Evolutionary conservation across 2,113 vertebrate species (phyloP).

Genomic region (Gallinago jamesoni): DNA sequence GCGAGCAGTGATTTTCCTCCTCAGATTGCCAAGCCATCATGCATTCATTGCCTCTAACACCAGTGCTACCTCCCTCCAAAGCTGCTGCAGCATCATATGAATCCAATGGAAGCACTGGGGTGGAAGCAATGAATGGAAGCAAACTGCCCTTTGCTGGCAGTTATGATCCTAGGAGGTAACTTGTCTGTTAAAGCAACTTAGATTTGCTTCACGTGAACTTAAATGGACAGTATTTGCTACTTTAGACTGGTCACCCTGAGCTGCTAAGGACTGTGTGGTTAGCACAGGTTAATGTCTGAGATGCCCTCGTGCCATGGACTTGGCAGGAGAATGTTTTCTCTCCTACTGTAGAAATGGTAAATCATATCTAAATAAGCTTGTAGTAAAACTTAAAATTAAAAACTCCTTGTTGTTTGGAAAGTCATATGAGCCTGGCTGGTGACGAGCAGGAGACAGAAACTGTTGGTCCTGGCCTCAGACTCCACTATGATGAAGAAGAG

Average conservation of each 20-base stretch:
- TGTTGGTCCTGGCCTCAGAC: neutral
- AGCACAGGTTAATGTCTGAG: neutral
- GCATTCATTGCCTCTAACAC: fast-evolving
- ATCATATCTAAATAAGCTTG: neutral
- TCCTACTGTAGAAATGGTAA: neutral
- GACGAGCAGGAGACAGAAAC: neutral
- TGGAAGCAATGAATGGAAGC: neutral
- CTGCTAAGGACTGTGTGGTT: neutral
- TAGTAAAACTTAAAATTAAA: neutral
- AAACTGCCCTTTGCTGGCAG: neutral
- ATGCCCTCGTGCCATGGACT: neutral
- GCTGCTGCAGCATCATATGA: neutral
- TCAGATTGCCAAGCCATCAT: neutral
- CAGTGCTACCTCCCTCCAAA: neutral
- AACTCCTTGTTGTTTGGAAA: neutral
- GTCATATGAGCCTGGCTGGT: neutral
- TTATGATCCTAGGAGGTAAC: neutral
- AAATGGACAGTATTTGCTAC: neutral
- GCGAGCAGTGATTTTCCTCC: neutral
- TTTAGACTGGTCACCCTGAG: neutral
- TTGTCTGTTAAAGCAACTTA: neutral
- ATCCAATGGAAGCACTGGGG: neutral
- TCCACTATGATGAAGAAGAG: neutral
- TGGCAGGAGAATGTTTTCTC: neutral
- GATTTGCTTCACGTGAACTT: neutral